These are phyloP conservation scores for Aphis gossypii DNA, from an alignment of 1,140 invertebrate species.

Conservation along the genomic window DNA sequence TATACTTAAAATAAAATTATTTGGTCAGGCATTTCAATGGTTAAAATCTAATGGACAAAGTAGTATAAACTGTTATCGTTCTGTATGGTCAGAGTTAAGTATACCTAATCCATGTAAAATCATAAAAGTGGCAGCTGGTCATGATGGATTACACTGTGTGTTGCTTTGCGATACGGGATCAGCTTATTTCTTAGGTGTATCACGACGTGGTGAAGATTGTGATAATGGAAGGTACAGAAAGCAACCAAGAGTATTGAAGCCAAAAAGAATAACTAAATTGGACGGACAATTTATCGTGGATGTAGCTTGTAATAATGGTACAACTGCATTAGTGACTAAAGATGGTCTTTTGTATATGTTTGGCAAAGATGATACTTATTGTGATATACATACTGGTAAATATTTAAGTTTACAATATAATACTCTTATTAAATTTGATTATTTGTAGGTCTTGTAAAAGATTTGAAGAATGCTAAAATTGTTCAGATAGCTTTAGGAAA, in stretches of 20 bases:
- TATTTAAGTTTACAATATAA: not conserved
- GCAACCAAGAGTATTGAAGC: constrained; percentile 88
- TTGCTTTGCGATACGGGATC: constrained; percentile 89
- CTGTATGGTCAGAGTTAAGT: constrained; percentile 74
- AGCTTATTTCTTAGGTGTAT: constrained; percentile 86
- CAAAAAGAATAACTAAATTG: constrained; percentile 90
- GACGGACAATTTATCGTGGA: constrained; percentile 83
- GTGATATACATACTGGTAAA: constrained; percentile 76
- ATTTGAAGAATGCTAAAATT: constrained; percentile 82
- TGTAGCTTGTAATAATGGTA: constrained; percentile 93
- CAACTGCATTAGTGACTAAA: constrained; percentile 88
- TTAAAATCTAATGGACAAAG: constrained; percentile 36
- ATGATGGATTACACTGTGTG: constrained; percentile 90
- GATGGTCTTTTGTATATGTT: constrained; percentile 91
- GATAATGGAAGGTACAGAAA: constrained; percentile 72
- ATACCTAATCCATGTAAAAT: constrained; percentile 80
- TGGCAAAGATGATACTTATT: constrained; percentile 92
- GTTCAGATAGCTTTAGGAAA: constrained; percentile 90
- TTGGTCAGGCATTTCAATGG: constrained; percentile 45
- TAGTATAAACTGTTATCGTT: constrained; percentile 41
- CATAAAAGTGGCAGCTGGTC: constrained; percentile 83
- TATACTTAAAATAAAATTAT: not conserved
- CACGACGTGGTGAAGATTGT: constrained; percentile 93
- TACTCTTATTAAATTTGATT: constrained; percentile 59
- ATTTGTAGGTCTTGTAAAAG: constrained; percentile 71